Evolutionary conservation across 2,113 vertebrate species (phyloP).

Genomic region (Platysteira castanea): DNA sequence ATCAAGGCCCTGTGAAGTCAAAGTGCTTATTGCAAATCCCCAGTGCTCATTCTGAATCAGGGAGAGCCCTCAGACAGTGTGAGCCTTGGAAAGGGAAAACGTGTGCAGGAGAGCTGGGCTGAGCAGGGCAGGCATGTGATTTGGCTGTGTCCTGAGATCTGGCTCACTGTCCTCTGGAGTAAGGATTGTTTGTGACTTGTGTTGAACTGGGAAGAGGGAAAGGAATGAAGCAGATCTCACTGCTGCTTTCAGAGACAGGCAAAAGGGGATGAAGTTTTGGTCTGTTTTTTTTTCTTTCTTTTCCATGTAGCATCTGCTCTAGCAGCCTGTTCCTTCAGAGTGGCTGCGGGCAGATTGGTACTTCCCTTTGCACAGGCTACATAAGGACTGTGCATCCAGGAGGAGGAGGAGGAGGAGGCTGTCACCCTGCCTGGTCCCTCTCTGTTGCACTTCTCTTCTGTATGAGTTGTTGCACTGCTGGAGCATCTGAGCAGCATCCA

Average conservation of each 20-base stretch:
- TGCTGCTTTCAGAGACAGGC: neutral
- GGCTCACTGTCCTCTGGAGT: neutral
- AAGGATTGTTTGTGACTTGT: neutral
- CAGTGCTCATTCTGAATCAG: neutral
- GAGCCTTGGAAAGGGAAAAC: neutral
- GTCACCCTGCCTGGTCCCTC: neutral
- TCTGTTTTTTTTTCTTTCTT: neutral
- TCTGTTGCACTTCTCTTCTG: neutral
- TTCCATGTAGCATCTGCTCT: rapidly evolving
- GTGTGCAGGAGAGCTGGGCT: neutral
- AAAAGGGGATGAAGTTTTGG: neutral
- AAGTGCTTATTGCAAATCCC: neutral
- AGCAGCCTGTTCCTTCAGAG: neutral
- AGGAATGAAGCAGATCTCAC: neutral
- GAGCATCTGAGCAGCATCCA: neutral
- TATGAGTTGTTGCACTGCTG: neutral
- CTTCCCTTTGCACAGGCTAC: neutral
- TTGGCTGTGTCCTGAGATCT: neutral
- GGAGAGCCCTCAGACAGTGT: neutral
- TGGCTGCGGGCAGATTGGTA: neutral
- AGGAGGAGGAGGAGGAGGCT: neutral
- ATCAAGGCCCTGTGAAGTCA: neutral
- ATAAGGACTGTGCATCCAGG: neutral
- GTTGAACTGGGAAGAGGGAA: neutral
- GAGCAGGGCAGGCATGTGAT: neutral